Conservation (phyloP, 2,113 vertebrate genomes). For the Machaerirhynchus nigripectus region DNA sequence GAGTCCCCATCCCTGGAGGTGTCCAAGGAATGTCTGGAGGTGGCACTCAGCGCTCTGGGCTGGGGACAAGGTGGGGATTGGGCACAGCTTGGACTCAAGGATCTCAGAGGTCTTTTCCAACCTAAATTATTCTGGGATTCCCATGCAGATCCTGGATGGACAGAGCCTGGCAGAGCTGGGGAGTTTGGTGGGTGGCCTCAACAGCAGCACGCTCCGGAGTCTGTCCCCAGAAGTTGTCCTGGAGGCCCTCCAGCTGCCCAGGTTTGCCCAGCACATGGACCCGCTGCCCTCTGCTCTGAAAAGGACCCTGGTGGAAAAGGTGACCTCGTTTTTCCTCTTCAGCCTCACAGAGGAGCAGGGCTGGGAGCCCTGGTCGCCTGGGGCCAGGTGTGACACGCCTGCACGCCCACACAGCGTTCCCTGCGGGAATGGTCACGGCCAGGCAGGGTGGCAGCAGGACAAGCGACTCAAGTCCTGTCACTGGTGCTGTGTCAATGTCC, state of each 20-base stretch:
- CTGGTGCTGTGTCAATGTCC: neutral
- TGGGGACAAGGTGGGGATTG: neutral
- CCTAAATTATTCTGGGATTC: neutral
- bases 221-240: constrained; percentile 15
- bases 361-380: neutral
- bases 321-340: neutral
- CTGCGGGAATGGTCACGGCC: neutral
- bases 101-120: neutral
- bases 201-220: neutral
- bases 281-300: constrained; percentile 1
- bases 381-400: neutral
- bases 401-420: neutral
- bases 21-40: accelerated
- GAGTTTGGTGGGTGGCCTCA: constrained; percentile 36
- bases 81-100: accelerated
- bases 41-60: neutral
- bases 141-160: neutral
- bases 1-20: neutral
- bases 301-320: constrained; percentile 50
- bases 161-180: constrained; percentile 43
- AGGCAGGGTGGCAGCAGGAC: neutral
- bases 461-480: neutral
- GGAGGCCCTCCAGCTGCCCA: constrained; percentile 27
- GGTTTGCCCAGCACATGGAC: neutral
- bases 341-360: neutral